Conservation (phyloP, 37 sponge, comb jelly and placozoan species). For the Axinella damicornis region DNA sequence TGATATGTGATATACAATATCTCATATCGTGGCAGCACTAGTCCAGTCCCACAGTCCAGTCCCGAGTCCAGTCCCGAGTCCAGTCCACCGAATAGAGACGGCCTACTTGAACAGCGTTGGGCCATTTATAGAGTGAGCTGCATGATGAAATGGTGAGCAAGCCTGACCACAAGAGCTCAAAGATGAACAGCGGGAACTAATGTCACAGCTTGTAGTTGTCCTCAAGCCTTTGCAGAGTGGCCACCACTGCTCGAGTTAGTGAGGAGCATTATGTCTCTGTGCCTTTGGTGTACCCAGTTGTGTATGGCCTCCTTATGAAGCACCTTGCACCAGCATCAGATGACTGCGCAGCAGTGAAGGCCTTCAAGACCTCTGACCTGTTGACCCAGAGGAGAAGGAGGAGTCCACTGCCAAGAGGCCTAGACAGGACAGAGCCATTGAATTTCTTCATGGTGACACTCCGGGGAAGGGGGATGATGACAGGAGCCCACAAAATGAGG, state of each 20-base stretch:
- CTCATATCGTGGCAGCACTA: too few species aligned
- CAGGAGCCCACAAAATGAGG: too few species aligned
- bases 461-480: too few species aligned
- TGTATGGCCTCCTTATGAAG: conserved; percentile 1
- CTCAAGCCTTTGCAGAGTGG: background rate
- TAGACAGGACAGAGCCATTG: too few species aligned
- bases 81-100: too few species aligned
- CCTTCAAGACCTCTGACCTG: background rate
- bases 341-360: background rate
- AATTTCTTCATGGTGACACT: too few species aligned
- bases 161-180: background rate
- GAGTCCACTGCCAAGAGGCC: too few species aligned
- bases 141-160: background rate
- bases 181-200: background rate
- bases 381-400: background rate
- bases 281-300: background rate
- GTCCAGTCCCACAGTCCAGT: too few species aligned
- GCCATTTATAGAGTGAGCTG: background rate
- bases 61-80: too few species aligned
- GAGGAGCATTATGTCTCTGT: conserved; percentile 1
- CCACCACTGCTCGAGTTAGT: background rate
- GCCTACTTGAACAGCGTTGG: background rate
- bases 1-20: too few species aligned
- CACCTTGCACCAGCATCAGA: background rate
- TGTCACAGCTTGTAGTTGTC: conserved; percentile 4